A percentile compares a stretch with the other conserved stretches of the same genome.
phyloP scores from a whole-genome alignment of 2,113 vertebrate species.

The Electrona antarctica region DNA sequence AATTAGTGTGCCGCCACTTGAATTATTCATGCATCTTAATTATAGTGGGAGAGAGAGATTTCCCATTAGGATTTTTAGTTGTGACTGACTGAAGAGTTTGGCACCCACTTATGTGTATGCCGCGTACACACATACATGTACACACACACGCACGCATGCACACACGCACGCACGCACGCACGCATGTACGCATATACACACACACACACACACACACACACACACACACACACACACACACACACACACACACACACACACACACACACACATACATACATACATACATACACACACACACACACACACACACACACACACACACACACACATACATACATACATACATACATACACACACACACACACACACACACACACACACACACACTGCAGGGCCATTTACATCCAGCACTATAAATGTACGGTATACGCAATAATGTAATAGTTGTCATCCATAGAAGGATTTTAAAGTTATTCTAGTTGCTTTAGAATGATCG shows the following conservation, averaged over 20 bases:
- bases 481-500: too few relatives aligned
- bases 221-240: neutral
- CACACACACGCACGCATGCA: neutral
- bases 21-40: slow-evolving; percentile 85
- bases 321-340: too few relatives aligned
- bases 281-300: neutral
- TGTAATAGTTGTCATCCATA: too few relatives aligned
- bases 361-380: too few relatives aligned
- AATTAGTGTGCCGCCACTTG: slow-evolving; percentile 75
- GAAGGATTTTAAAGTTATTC: too few relatives aligned
- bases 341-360: too few relatives aligned
- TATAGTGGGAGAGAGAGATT: slow-evolving; percentile 66
- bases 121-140: neutral
- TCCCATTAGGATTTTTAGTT: slow-evolving; percentile 74
- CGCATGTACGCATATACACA: neutral
- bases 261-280: neutral
- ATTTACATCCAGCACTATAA: too few relatives aligned
- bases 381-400: too few relatives aligned
- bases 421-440: too few relatives aligned
- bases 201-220: neutral
- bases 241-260: neutral
- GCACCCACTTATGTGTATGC: slow-evolving; percentile 38
- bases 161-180: neutral
- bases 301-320: neutral
- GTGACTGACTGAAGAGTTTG: slow-evolving; percentile 62